Percentiles rank a stretch among this genome's conserved stretches.
These are phyloP conservation scores for Drosophila ohnishii DNA, from an alignment of 1,140 invertebrate species.

Conservation along the genomic window DNA sequence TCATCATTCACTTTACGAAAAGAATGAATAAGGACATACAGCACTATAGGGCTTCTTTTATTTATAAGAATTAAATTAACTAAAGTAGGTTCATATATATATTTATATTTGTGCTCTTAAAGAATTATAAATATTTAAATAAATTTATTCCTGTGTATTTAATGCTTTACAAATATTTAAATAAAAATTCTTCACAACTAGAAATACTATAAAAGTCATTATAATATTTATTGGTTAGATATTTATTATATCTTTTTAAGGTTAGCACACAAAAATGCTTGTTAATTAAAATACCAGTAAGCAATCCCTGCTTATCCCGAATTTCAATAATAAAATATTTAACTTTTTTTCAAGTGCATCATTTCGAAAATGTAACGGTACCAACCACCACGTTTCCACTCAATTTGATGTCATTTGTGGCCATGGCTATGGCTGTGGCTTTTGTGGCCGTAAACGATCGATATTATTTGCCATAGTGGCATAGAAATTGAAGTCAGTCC, in stretches of 20 bases:
- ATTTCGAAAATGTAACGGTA: conserved; percentile 72
- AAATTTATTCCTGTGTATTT: too few relatives aligned
- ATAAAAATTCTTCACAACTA: too few relatives aligned
- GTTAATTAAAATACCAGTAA: not conserved
- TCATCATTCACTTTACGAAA: too few relatives aligned
- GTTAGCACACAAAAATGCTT: not conserved
- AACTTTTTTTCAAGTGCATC: conserved; percentile 22
- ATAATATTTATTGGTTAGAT: not conserved
- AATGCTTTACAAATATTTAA: too few relatives aligned
- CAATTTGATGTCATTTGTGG: conserved; percentile 55
- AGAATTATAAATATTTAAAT: too few relatives aligned
- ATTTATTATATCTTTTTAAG: not conserved
- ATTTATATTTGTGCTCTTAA: too few relatives aligned
- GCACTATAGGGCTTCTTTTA: too few relatives aligned
- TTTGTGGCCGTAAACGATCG: conserved; percentile 66
- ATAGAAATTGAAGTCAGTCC: conserved; percentile 62
- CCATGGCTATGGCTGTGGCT: conserved; percentile 16
- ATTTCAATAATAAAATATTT: not conserved
- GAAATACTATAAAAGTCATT: too few relatives aligned
- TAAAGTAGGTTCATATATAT: too few relatives aligned
- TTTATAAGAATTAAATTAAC: too few relatives aligned
- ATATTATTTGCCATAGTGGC: conserved; percentile 80
- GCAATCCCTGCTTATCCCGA: too few relatives aligned
- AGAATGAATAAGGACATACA: too few relatives aligned
- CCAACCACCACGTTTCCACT: conserved; percentile 47